Base-by-base conservation (phyloP, 2,888 invertebrate species). In the Oxystoma pomonae region DNA sequence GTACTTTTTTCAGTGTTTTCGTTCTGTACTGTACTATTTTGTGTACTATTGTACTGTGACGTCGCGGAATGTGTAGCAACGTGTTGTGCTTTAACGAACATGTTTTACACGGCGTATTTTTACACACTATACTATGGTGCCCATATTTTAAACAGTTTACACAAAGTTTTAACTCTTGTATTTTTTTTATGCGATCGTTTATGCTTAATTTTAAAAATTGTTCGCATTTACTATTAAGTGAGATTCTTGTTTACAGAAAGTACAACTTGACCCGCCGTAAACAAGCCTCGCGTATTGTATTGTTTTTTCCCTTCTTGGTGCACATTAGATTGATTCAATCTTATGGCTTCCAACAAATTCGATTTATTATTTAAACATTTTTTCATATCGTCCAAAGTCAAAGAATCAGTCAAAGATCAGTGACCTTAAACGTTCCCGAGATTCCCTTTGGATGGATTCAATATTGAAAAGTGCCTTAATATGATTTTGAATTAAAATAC, bases 401-500 rank as follows among this genome's bases (percentile, higher is more conserved):
- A 18, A 18, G 50, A 2, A 12, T 7, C 17, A 16, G 49, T 16
- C 1, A 7, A 5, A 59, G 18, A 17, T 19, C 1, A 65, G 55
- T 21, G 51, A 58, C 17, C 64, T 21, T 12, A 66, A 20, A 17
- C 53, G 21, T 22, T 17, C 21, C 22, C 62, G 53, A 21, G 68
- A 66, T 50, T 62, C 61, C 20, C 18, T 59, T 16, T 18, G 52
- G 7, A 61, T 35, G 12, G 51, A 16, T 52, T 62, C 56, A 9
- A 66, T 22, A 19, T 56, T 20, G 52, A 68, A 66, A 49, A 68
- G 57, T 16, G 60, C 59, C 55, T 65, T 66, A 21, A 65, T 49
- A 61, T 68, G 68, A 59, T 58, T 60, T 18, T 60, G 60, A 53
- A 60, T 18, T 55, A 60, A 60, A 60, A 60, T 60, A 18, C 60